A percentile compares a stretch with the other conserved stretches of the same genome.
Conservation (phyloP, 2,888 invertebrate genomes). For the Drosophila nigricruria region DNA sequence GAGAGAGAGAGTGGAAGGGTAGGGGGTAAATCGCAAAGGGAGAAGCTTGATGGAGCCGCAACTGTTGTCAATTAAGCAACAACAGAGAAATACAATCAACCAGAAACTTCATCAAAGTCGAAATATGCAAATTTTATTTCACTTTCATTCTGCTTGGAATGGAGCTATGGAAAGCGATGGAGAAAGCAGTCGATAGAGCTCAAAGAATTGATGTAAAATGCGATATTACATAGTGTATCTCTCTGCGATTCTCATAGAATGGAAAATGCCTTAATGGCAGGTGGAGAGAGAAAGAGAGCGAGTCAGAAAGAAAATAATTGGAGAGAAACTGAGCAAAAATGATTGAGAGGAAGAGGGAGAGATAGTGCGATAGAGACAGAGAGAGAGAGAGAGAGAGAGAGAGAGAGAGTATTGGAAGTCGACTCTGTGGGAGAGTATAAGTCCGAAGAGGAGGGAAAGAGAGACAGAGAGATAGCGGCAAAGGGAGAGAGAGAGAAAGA, state of each 20-base stretch:
- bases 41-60: conserved; percentile 5
- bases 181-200: not conserved
- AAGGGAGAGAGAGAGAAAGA: not conserved
- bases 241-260: conserved; percentile 1
- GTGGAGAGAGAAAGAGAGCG: not conserved
- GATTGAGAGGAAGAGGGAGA: not conserved
- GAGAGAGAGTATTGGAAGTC: not conserved
- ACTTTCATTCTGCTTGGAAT: not conserved
- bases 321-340: not conserved
- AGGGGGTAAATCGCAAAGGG: not conserved
- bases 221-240: not conserved
- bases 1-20: not conserved
- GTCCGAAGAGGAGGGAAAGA: not conserved
- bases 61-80: conserved; percentile 15
- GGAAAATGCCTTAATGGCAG: not conserved
- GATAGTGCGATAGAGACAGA: not conserved
- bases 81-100: conserved; percentile 9
- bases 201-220: not conserved
- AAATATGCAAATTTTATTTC: conserved; percentile 20
- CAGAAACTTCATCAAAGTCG: conserved; percentile 12
- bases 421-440: not conserved
- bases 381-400: not conserved
- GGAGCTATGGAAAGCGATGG: not conserved
- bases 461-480: too few species aligned
- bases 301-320: not conserved